A percentile compares a stretch with the other conserved stretches of the same genome.
These are phyloP conservation scores for Hydropotes inermis DNA, from an alignment of 2,113 vertebrate species.

Conservation along the genomic window DNA sequence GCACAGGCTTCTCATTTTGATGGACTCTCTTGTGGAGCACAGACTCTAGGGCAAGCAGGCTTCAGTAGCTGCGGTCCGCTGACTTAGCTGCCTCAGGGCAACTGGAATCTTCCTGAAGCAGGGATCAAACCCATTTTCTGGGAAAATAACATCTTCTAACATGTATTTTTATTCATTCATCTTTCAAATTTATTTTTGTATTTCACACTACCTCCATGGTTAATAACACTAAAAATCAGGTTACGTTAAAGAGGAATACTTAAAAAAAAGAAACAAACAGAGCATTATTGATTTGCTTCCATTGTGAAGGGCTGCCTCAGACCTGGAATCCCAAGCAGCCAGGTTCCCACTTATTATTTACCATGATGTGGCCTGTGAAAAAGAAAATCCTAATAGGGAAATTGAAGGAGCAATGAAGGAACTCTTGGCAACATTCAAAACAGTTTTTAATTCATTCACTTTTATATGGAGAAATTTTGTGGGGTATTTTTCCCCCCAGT, in stretches of 20 bases:
- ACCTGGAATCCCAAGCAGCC: background rate
- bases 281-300: background rate
- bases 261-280: background rate
- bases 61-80: background rate
- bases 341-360: background rate
- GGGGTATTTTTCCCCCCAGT: background rate
- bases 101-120: background rate
- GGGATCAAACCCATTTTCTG: background rate
- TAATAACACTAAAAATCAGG: background rate
- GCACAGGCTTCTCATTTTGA: no score
- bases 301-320: background rate
- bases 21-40: background rate
- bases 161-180: background rate
- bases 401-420: background rate
- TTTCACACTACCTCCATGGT: background rate
- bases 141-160: background rate
- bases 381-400: background rate
- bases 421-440: no score
- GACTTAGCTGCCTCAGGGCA: background rate
- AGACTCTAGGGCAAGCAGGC: background rate
- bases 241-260: background rate
- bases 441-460: background rate
- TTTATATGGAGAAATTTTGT: background rate
- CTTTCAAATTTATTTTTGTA: background rate
- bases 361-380: background rate